Percentiles rank a stretch among this genome's conserved stretches.
Evolutionary conservation across 2,797 vertebrate species (phyloP).

Genomic region (Podarcis lilfordi): DNA sequence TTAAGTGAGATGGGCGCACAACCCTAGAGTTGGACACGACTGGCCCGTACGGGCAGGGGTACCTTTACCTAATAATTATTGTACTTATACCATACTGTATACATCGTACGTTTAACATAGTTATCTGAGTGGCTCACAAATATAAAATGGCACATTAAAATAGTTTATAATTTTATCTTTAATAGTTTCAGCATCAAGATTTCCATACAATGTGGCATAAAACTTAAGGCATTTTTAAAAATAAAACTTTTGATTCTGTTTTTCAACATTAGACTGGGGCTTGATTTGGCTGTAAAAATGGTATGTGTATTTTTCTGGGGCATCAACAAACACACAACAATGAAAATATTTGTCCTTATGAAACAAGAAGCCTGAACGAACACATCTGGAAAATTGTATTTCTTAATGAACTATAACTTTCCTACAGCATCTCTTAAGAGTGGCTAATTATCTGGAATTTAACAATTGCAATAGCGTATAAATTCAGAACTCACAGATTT

Average conservation of each 20-base stretch:
- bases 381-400: not conserved
- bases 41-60: too few relatives aligned
- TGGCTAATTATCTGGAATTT: too few relatives aligned
- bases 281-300: not conserved
- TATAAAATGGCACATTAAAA: too few relatives aligned
- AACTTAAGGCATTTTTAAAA: not conserved
- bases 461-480: not conserved
- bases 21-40: too few relatives aligned
- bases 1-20: too few relatives aligned
- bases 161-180: too few relatives aligned
- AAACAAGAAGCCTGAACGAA: not conserved
- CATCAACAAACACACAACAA: not conserved
- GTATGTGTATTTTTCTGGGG: not conserved
- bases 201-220: not conserved
- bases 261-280: not conserved
- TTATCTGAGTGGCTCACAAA: too few relatives aligned
- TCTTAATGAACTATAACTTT: not conserved
- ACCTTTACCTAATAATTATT: too few relatives aligned
- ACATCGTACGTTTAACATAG: too few relatives aligned
- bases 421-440: not conserved
- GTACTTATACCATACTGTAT: too few relatives aligned
- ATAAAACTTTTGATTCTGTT: not conserved
- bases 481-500: conserved; percentile 81
- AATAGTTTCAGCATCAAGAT: too few relatives aligned
- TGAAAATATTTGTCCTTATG: not conserved